Evolutionary conservation across 2,888 invertebrate genomes (phyloP).

Genomic region (Nomada goodeniana): DNA sequence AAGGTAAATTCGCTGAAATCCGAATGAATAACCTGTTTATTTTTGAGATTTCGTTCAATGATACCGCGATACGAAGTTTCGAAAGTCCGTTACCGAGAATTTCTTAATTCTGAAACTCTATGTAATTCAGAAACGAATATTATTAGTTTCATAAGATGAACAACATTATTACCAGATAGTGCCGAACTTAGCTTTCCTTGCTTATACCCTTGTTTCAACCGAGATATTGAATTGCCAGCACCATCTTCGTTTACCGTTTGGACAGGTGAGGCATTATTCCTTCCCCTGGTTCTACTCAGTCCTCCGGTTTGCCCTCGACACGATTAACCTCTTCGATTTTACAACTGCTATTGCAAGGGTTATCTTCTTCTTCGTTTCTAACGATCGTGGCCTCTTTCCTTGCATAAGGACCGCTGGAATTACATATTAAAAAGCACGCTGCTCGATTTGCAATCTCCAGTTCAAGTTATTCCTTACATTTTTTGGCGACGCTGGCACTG

Average conservation of each 20-base stretch:
- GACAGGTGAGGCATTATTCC: not conserved
- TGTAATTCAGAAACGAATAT: too few species aligned
- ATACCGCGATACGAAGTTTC: not conserved
- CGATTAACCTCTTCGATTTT: conserved; percentile 15
- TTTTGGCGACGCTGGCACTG: not conserved
- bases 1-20: not conserved
- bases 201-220: not conserved
- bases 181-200: conserved; percentile 12
- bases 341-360: not conserved
- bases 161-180: conserved; percentile 5
- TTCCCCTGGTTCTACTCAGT: too few species aligned
- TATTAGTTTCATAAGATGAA: not conserved
- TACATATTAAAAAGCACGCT: not conserved
- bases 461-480: not conserved
- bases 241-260: too few species aligned
- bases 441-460: not conserved
- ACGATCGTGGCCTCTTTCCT: conserved; percentile 18
- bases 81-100: too few species aligned
- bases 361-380: not conserved
- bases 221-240: too few species aligned
- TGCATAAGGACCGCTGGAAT: conserved; percentile 16
- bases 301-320: conserved; percentile 5
- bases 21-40: not conserved
- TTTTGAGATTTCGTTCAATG: not conserved
- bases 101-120: too few species aligned